Conservation (phyloP, 2,113 vertebrate genomes). For the Ochotona princeps region DNA sequence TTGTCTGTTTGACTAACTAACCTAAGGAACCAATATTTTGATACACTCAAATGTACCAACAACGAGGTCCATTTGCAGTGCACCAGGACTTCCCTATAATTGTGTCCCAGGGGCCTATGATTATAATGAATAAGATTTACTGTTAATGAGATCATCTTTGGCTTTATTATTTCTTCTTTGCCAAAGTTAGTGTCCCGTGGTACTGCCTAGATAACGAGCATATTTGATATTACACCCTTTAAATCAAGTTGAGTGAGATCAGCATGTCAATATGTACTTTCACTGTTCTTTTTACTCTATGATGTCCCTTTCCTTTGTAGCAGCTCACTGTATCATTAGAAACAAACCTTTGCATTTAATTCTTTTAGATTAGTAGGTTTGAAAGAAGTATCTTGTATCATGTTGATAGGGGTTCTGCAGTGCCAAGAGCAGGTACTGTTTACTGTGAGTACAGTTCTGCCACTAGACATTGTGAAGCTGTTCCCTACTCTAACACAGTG, state of each 20-base stretch:
- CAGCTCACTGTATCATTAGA: slow-evolving; percentile 1
- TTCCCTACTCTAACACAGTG: not conserved
- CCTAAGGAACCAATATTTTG: slow-evolving; percentile 15
- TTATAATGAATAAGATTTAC: slow-evolving; percentile 24
- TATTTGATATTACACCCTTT: slow-evolving; percentile 35
- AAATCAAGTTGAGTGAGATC: not conserved
- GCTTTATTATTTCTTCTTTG: slow-evolving; percentile 32
- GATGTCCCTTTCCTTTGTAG: slow-evolving; percentile 10
- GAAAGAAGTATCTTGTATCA: slow-evolving; percentile 18
- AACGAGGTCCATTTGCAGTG: slow-evolving; percentile 27
- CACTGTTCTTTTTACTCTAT: slow-evolving; percentile 7
- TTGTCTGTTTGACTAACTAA: slow-evolving; percentile 36
- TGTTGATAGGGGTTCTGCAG: not conserved
- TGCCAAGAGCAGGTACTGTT: not conserved
- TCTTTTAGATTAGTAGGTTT: slow-evolving; percentile 46
- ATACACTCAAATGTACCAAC: slow-evolving; percentile 30
- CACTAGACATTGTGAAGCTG: not conserved
- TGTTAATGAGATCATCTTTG: slow-evolving; percentile 20
- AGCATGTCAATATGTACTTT: slow-evolving; percentile 39
- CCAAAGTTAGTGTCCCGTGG: not conserved
- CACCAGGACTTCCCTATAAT: not conserved
- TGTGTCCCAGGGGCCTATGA: not conserved
- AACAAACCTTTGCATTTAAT: not conserved
- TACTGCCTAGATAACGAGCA: not conserved
- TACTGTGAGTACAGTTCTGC: not conserved